Evolutionary conservation across 2,888 invertebrate species (phyloP), one percentile per base, ranked within the genome.

Genomic region (Villa cingulata): DNA sequence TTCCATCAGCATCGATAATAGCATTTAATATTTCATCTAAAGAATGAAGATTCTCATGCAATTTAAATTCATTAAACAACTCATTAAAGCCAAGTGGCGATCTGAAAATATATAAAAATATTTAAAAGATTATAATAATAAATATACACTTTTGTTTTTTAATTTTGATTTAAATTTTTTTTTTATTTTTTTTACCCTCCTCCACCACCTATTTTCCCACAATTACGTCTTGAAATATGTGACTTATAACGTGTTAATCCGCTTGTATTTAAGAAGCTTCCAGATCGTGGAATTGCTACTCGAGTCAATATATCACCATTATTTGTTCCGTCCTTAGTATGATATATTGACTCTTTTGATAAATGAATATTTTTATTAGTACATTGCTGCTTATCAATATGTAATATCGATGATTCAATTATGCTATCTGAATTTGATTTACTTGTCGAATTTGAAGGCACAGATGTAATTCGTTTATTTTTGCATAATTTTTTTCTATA

Each of bases 1-100:
- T 90, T 50, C 90, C 90, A 65, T 90, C 87, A 34, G 88, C 82
- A 67, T 89, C 86, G 58, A 91, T 87, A 62, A 91, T 90, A 61
- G 86, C 85, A 59, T 83, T 85, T 43, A 91, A 73, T 58, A 88
- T 88, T 59, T 88, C 88, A 62, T 90, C 89, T 70, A 89, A 79
- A 48, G 86, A 88, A 62, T 86, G 85, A 45, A 89, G 75, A 59
- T 88, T 88, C 71, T 89, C 89, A 70, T 89, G 87, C 59, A 86
- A 78, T 58, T 86, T 79, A 61, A 88, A 84, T 72, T 88, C 88
- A 66, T 86, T 85, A 66, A 88, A 88, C 58, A 88, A 74, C 71
- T 88, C 88, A 62, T 83, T 84, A 70, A 88, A 86, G 59, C 88
- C 88, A 57, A 88, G 72, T 45, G 87, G 87, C 55, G 87, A 86